Evolutionary conservation across 2,888 invertebrate genomes (phyloP), one percentile per base, ranked within the genome.

Genomic region (Sesia apiformis): DNA sequence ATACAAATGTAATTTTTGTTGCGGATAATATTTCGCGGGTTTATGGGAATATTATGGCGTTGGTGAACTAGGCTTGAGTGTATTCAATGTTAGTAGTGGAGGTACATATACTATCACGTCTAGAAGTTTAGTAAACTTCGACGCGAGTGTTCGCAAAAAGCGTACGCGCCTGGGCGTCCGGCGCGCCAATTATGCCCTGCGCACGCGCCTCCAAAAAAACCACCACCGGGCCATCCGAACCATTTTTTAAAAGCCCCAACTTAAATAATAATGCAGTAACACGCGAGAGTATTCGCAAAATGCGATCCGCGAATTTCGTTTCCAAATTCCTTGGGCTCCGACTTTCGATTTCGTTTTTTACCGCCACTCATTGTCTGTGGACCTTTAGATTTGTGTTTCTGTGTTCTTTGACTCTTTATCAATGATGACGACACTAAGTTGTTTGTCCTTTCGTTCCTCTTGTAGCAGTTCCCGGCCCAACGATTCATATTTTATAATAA

Each of bases 241-340:
- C 80, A 84, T 85, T 83, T 85, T 81, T 78, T 81, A 80, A 86
- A 84, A 82, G 77, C 64, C 71, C 74, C 73, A 78, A 70, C 79
- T 81, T 83, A 86, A 87, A 88, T 88, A 89, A 89, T 88, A 88
- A 87, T 88, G 88, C 88, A 84, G 83, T 85, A 88, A 89, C 89
- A 89, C 88, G 89, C 89, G 86, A 88, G 81, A 81, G 76, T 80
- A 89, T 89, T 82, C 80, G 78, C 83, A 78, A 86, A 86, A 88
- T 88, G 87, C 88, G 84, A 88, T 88, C 81, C 81, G 65, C 80
- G 82, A 84, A 84, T 86, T 85, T 85, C 78, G 84, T 79, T 84
- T 81, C 80, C 81, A 83, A 88, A 88, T 88, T 86, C 88, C 81
- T 68, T 64, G 59, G 69, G 63, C 66, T 67, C 68, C 67, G 70